Evolutionary conservation across 2,888 invertebrate genomes (phyloP), one percentile per base, ranked within the genome.

Genomic region (Megaustenia siamemsis): DNA sequence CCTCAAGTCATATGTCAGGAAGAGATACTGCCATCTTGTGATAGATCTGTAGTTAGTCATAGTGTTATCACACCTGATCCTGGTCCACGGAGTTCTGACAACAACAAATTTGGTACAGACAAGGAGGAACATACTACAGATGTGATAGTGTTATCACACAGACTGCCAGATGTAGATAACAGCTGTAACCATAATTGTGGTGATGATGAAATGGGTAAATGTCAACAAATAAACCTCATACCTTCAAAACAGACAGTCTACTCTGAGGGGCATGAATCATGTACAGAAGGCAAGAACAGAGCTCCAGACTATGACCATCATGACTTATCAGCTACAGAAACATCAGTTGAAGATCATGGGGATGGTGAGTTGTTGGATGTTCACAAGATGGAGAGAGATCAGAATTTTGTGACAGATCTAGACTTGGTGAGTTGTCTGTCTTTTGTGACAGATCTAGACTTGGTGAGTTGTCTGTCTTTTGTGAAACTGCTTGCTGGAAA

Each of bases 391-490:
- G 38, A 38, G 5, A 60, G 60, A 1, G 38, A 60, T 38, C n/a
- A 38, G n/a, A 21, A 0, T 0, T 40, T 75, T 45, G 28, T 80
- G 24, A 81, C 75, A 71, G 32, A 49, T 40, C 49, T 66, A 43
- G 56, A 45, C 76, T 35, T 38, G 45, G 63, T 66, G 76, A 84
- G 73, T 79, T 24, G 49, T 32, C 2, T n/a, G n/a, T n/a, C n/a
- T 0, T 40, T 75, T 45, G 28, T 80, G 24, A 81, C 75, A 71
- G 32, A 49, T 40, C 49, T 66, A 43, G 56, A 45, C 76, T 35
- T 38, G 45, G 63, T 66, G 76, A 84, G 73, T 79, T 24, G 49
- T 32, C 2, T n/a, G n/a, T n/a, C n/a, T 0, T 40, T 75, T 45
- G 28, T 80, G 24, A 81, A n/a, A n/a, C n/a, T n/a, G n/a, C n/a